Conservation (phyloP, 2,113 vertebrate species). For the Gila orcuttii region DNA sequence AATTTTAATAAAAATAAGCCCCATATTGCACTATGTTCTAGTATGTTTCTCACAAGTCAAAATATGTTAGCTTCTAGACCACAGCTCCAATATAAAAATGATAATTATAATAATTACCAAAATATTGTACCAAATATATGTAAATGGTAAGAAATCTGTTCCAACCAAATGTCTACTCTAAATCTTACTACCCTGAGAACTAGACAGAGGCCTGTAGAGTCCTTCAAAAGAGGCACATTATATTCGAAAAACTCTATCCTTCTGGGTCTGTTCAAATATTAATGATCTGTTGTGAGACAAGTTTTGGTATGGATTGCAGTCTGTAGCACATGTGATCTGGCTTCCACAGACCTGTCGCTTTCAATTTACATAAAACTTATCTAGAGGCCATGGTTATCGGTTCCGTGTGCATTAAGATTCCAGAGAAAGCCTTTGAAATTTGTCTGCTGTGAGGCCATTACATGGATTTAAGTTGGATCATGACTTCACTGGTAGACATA, state of each 20-base stretch:
- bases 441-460: neutral
- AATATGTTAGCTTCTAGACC: neutral
- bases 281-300: neutral
- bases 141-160: neutral
- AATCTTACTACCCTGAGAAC: neutral
- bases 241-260: neutral
- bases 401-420: neutral
- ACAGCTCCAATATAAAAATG: neutral
- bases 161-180: neutral
- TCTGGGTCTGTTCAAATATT: neutral
- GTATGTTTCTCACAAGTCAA: neutral
- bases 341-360: constrained; percentile 17
- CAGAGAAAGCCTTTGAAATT: neutral
- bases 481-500: neutral
- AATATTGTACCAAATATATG: no score
- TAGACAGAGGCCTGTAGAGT: neutral
- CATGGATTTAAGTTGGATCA: neutral
- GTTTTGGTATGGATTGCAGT: neutral
- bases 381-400: neutral
- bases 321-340: neutral
- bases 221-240: neutral
- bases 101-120: no score
- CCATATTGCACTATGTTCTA: no score
- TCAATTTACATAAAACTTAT: neutral
- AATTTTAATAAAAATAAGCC: no score